These are phyloP conservation scores for Gorsachius goisagi DNA, from an alignment of 2,113 vertebrate species.

Conservation along the genomic window DNA sequence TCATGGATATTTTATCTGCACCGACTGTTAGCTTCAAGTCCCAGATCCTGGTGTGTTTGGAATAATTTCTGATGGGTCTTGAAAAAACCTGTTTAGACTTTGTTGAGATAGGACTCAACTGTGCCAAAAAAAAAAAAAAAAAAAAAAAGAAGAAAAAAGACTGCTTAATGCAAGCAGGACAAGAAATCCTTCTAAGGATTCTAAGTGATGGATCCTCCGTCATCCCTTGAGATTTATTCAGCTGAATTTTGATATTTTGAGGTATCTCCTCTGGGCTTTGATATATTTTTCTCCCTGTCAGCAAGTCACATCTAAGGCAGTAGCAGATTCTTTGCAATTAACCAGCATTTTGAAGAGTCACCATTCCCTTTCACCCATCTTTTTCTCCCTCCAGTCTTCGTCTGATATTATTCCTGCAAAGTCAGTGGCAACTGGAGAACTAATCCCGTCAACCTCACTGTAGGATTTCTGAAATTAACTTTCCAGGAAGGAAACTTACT, in stretches of 20 bases:
- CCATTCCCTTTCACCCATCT: constrained; percentile 12
- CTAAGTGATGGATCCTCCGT: background rate
- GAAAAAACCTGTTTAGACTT: background rate
- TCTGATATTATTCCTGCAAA: constrained; percentile 24
- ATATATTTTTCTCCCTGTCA: constrained; percentile 58
- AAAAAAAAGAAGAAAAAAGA: background rate
- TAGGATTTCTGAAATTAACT: constrained; percentile 52
- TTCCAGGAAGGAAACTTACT: constrained; percentile 37
- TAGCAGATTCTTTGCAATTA: constrained; percentile 54
- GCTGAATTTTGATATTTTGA: constrained; percentile 30
- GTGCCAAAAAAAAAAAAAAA: background rate
- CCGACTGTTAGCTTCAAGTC: background rate
- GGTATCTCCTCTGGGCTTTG: constrained; percentile 40
- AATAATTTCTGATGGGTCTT: background rate
- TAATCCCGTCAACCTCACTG: constrained; percentile 23
- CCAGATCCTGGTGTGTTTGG: background rate
- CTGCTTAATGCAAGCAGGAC: background rate
- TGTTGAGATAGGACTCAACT: background rate
- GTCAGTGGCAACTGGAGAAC: constrained; percentile 10
- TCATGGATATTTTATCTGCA: background rate
- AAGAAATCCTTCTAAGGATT: background rate
- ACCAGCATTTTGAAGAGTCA: constrained; percentile 52
- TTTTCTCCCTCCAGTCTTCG: background rate
- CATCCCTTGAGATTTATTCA: background rate
- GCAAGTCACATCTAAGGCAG: constrained; percentile 46